A percentile compares a stretch with the other conserved stretches of the same genome.
Conservation (phyloP, 2,888 invertebrate genomes). For the Miltochrista miniata region DNA sequence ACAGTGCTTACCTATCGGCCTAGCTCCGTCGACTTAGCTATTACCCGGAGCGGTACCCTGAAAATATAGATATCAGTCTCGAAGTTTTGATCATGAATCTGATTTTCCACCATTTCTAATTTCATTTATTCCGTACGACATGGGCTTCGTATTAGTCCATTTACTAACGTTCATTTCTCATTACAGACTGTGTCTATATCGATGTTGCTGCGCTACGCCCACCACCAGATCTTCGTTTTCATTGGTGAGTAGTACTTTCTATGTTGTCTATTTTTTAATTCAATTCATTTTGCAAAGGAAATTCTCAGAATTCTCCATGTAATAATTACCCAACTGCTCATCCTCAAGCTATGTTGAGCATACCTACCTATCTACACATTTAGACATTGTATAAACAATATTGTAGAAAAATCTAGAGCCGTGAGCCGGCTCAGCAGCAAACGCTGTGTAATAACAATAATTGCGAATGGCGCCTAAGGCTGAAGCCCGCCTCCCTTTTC, state of each 20-base stretch:
- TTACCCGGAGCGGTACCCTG: too few relatives aligned
- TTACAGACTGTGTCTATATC: conserved; percentile 99
- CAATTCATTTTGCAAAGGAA: neutral
- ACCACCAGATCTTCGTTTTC: conserved; percentile 99
- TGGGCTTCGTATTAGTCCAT: neutral
- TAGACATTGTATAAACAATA: too few relatives aligned
- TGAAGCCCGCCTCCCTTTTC: conserved; percentile 45
- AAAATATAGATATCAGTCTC: too few relatives aligned
- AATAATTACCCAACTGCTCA: neutral
- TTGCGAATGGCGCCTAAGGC: conserved; percentile 75
- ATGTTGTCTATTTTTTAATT: conserved; percentile 12
- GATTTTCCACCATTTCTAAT: neutral
- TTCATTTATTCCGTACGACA: neutral
- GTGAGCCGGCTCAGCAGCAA: conserved; percentile 74
- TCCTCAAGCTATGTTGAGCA: too few relatives aligned
- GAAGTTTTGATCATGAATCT: neutral
- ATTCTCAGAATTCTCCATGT: neutral
- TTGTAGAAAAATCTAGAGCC: conserved; percentile 62
- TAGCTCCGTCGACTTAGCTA: too few relatives aligned
- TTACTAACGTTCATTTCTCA: conserved; percentile 34
- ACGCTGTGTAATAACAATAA: conserved; percentile 83
- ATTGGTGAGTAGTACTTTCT: conserved; percentile 90
- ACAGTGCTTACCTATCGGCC: too few relatives aligned
- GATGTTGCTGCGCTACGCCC: conserved; percentile 98
- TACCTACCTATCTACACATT: too few relatives aligned